Conservation (phyloP, 2,888 invertebrate species). For the Drosophila multiciliata region DNA sequence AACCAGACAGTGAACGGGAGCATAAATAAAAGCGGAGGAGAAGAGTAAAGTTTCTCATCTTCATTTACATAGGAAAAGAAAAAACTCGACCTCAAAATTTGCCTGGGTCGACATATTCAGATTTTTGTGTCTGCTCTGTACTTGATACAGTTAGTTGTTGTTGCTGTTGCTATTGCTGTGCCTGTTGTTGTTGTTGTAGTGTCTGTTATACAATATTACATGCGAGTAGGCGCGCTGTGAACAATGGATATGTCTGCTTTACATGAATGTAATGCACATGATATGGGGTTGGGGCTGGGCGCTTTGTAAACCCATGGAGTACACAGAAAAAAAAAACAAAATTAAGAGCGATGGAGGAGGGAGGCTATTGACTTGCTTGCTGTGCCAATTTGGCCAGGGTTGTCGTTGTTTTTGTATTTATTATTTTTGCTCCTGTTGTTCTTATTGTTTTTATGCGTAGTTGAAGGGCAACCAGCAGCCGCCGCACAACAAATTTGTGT, state of each 20-base stretch:
- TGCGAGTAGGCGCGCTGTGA: conserved; percentile 63
- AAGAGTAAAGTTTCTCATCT: conserved; percentile 46
- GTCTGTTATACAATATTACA: conserved; percentile 60
- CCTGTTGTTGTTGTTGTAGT: conserved; percentile 33
- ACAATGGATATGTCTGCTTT: conserved; percentile 54
- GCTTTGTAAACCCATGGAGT: not conserved
- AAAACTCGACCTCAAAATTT: conserved; percentile 62
- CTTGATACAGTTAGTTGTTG: conserved; percentile 23
- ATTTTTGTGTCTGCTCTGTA: conserved; percentile 43
- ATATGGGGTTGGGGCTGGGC: conserved; percentile 1
- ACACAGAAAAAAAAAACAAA: not conserved
- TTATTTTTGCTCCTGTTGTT: not conserved
- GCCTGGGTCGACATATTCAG: conserved; percentile 67
- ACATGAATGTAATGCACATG: conserved; percentile 65
- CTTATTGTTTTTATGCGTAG: conserved; percentile 16
- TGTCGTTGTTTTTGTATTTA: conserved; percentile 30
- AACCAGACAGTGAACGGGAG: conserved; percentile 1
- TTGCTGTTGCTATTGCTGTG: not conserved
- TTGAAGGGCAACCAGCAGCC: conserved; percentile 58
- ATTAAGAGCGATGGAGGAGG: not conserved
- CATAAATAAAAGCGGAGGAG: conserved; percentile 13
- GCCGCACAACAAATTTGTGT: conserved; percentile 51
- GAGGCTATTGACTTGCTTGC: conserved; percentile 54
- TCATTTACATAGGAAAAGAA: conserved; percentile 45
- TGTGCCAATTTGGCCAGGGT: conserved; percentile 59